These are phyloP conservation scores for Myiopsitta monachus DNA, from an alignment of 2,113 vertebrate genomes.

Conservation along the genomic window DNA sequence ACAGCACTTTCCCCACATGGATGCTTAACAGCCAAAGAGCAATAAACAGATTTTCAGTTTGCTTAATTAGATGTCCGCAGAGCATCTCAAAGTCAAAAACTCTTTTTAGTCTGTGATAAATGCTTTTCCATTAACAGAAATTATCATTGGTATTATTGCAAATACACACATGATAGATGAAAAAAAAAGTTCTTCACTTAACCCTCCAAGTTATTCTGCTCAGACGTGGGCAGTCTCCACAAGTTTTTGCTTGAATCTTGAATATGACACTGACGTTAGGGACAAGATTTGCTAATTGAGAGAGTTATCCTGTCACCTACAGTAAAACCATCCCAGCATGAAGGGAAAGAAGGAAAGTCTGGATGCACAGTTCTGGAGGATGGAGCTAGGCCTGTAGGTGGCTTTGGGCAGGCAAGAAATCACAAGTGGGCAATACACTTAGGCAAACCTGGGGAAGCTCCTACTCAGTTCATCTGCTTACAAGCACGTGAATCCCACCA, in stretches of 20 bases:
- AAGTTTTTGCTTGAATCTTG: background rate
- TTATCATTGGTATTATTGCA: background rate
- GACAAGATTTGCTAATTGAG: background rate
- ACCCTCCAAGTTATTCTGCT: background rate
- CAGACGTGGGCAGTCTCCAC: background rate
- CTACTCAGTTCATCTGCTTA: background rate
- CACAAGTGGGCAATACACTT: background rate
- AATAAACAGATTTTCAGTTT: constrained; percentile 15
- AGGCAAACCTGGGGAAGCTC: background rate
- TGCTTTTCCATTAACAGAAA: background rate
- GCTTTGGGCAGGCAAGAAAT: background rate
- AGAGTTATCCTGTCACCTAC: background rate
- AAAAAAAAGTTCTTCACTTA: background rate
- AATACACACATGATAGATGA: background rate
- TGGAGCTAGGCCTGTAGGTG: background rate
- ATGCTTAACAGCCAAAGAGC: background rate
- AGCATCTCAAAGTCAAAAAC: background rate
- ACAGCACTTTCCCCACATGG: background rate
- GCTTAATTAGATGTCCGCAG: background rate
- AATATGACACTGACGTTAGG: background rate
- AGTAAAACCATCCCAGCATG: background rate
- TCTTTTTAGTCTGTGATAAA: background rate
- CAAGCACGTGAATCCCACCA: background rate
- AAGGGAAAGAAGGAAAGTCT: background rate
- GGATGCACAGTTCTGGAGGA: background rate